These are phyloP conservation scores for Chymomyza caudatula DNA, from an alignment of 2,888 invertebrate species.

Conservation along the genomic window DNA sequence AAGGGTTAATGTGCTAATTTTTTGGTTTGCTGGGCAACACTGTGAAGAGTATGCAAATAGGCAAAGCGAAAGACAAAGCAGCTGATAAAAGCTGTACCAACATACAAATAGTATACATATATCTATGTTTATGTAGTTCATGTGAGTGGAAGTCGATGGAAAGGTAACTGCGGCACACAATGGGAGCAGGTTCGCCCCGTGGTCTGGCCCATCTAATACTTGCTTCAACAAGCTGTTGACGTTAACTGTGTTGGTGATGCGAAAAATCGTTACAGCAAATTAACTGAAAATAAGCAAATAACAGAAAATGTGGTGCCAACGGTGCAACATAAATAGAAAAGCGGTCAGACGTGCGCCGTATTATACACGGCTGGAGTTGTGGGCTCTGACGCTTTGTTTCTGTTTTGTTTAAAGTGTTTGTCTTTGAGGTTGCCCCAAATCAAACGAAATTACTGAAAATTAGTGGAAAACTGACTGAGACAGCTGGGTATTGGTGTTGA, in stretches of 20 bases:
- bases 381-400: slow-evolving; percentile 6
- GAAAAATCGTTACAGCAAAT: slow-evolving; percentile 71
- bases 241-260: slow-evolving; percentile 41
- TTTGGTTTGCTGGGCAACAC: slow-evolving; percentile 4
- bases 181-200: background rate
- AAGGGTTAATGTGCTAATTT: slow-evolving; percentile 70
- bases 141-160: background rate
- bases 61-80: slow-evolving; percentile 5
- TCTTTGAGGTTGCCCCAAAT: slow-evolving; percentile 44
- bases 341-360: slow-evolving; percentile 52
- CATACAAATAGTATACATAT: slow-evolving; percentile 34
- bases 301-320: slow-evolving; percentile 20
- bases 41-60: background rate
- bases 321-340: slow-evolving; percentile 56
- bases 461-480: slow-evolving; percentile 43
- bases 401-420: slow-evolving; percentile 33
- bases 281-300: slow-evolving; percentile 58
- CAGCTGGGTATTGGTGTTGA: slow-evolving; percentile 37
- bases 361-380: background rate
- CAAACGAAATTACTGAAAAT: slow-evolving; percentile 53
- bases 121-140: background rate
- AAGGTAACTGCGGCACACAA: background rate
- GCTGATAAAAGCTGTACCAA: slow-evolving; percentile 17
- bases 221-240: background rate
- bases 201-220: background rate